A percentile compares a stretch with the other conserved stretches of the same genome.
Conservation (phyloP, 2,797 vertebrate genomes). For the Ctenopoma multispine region DNA sequence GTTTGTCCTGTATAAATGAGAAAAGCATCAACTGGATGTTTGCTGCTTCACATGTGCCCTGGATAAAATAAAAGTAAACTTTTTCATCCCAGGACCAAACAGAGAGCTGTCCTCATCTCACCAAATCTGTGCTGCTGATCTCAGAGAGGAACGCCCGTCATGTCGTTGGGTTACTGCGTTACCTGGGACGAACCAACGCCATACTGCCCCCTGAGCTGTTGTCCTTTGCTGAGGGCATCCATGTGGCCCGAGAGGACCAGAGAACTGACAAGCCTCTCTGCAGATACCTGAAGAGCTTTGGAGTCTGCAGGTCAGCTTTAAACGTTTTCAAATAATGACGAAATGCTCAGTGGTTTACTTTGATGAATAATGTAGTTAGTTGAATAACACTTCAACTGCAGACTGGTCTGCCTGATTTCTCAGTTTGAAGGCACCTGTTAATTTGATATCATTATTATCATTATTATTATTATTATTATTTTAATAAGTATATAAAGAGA, state of each 20-base stretch:
- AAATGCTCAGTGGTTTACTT: neutral
- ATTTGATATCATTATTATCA: too few relatives aligned
- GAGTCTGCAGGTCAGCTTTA: slow-evolving; percentile 81
- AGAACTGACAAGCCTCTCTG: slow-evolving; percentile 76
- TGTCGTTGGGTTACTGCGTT: slow-evolving; percentile 75
- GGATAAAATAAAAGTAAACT: too few relatives aligned
- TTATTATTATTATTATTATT: too few relatives aligned
- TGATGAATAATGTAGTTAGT: too few relatives aligned
- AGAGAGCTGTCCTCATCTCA: neutral
- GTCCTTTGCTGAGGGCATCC: slow-evolving; percentile 71
- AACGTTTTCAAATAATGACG: neutral
- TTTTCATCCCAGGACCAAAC: slow-evolving; percentile 10
- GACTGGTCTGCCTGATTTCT: too few relatives aligned
- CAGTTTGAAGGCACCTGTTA: too few relatives aligned
- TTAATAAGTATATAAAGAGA: too few relatives aligned
- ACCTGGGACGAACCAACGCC: slow-evolving; percentile 70
- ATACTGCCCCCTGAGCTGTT: slow-evolving; percentile 77
- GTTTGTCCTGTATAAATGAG: neutral
- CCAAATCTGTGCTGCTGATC: slow-evolving; percentile 80
- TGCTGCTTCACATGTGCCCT: neutral
- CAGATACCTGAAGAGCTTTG: slow-evolving; percentile 80
- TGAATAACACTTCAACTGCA: too few relatives aligned
- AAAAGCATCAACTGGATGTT: neutral
- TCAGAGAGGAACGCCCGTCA: slow-evolving; percentile 80
- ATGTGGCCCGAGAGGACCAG: slow-evolving; percentile 69